Conservation (phyloP, 2,888 invertebrate genomes). For the Trichogramma evanescens region DNA sequence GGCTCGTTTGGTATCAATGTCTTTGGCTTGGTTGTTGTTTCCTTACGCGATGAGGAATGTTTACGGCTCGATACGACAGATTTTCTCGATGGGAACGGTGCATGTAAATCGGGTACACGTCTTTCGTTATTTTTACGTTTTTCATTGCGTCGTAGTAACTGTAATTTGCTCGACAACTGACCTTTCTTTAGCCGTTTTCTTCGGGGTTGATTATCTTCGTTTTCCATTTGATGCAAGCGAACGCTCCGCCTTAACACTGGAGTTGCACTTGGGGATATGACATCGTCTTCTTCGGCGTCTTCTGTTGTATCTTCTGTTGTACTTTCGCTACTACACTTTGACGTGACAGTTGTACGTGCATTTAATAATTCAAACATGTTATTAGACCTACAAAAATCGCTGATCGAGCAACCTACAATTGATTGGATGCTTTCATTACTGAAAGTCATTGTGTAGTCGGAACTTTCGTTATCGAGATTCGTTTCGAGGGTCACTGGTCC, state of each 20-base stretch:
- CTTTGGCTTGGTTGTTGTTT: constrained; percentile 2
- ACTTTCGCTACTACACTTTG: constrained; percentile 13
- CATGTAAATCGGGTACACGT: constrained; percentile 2
- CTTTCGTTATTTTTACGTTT: constrained; percentile 17
- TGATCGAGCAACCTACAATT: constrained; percentile 33
- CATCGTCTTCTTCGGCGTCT: constrained; percentile 21
- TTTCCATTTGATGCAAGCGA: constrained; percentile 39
- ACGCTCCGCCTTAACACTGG: constrained; percentile 39
- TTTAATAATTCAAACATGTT: constrained; percentile 14
- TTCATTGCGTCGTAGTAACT: constrained; percentile 14
- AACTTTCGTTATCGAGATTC: constrained; percentile 37
- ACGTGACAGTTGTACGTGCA: not conserved
- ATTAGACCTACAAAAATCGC: constrained; percentile 20
- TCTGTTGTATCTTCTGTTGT: constrained; percentile 8
- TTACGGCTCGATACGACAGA: constrained; percentile 15
- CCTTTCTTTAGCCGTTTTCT: constrained; percentile 14
- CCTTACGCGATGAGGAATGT: not conserved
- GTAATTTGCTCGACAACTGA: constrained; percentile 16
- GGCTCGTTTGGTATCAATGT: too few relatives aligned
- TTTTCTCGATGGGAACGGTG: constrained; percentile 17
- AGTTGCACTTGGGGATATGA: constrained; percentile 3
- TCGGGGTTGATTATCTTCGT: constrained; percentile 28
- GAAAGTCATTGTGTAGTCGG: constrained; percentile 38
- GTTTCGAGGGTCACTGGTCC: constrained; percentile 35
- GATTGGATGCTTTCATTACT: constrained; percentile 37